Conservation (phyloP, 2,797 vertebrate species). For the Pseudomugil tenellus region DNA sequence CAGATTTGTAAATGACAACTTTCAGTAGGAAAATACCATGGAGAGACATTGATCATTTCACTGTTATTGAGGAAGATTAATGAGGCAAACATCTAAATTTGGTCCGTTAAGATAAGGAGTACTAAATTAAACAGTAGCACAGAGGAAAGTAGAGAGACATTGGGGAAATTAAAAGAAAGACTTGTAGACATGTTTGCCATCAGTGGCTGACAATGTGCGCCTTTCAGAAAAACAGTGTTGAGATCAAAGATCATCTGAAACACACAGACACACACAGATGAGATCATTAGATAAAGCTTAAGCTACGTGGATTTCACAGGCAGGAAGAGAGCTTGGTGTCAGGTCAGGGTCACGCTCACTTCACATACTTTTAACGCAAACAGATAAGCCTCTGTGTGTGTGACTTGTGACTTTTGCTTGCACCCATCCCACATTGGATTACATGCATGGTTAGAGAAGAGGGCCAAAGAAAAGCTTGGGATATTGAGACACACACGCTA, state of each 20-base stretch:
- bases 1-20: background rate
- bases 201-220: slow-evolving; percentile 13
- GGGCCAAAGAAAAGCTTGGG: slow-evolving; percentile 44
- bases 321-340: slow-evolving; percentile 15
- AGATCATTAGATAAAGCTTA: slow-evolving; percentile 33
- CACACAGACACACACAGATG: slow-evolving; percentile 11
- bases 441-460: slow-evolving; percentile 48
- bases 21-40: background rate
- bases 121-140: slow-evolving; percentile 3
- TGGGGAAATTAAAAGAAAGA: slow-evolving; percentile 15
- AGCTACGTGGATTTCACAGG: slow-evolving; percentile 34
- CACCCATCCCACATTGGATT: slow-evolving; percentile 48
- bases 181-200: slow-evolving; percentile 23
- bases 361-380: slow-evolving; percentile 18
- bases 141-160: slow-evolving; percentile 3
- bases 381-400: slow-evolving; percentile 14
- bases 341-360: slow-evolving; percentile 26
- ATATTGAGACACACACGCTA: slow-evolving; percentile 20
- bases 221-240: slow-evolving; percentile 11
- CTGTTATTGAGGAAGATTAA: slow-evolving; percentile 3
- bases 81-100: slow-evolving; percentile 7
- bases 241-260: slow-evolving; percentile 23
- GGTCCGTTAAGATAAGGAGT: background rate
- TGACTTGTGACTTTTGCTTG: slow-evolving; percentile 21
- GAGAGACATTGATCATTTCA: background rate